phyloP scores from a whole-genome alignment of 2,113 vertebrate genomes.

The Sigmodon hispidus region DNA sequence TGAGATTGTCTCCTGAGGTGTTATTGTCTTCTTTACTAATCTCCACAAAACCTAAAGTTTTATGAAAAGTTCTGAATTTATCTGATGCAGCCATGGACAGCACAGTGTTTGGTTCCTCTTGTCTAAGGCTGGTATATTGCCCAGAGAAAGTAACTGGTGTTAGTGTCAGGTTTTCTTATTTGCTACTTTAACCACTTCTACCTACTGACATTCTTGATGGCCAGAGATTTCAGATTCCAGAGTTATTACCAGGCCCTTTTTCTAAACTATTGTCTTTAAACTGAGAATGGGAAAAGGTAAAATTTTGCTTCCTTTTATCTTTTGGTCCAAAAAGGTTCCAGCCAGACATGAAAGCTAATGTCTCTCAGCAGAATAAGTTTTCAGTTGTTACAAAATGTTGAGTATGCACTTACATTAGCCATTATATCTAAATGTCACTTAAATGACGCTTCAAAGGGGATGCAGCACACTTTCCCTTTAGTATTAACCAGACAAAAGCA shows the following conservation, averaged over 20 bases:
- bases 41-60: slow-evolving; percentile 49
- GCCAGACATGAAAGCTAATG: slow-evolving; percentile 16
- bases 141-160: slow-evolving; percentile 32
- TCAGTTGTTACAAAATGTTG: neutral
- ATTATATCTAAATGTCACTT: neutral
- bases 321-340: neutral
- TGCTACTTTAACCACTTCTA: slow-evolving; percentile 33
- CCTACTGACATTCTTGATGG: neutral
- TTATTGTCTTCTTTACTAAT: slow-evolving; percentile 56
- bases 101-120: slow-evolving; percentile 33
- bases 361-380: neutral
- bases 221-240: neutral
- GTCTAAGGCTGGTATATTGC: neutral
- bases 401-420: neutral
- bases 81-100: neutral
- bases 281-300: neutral
- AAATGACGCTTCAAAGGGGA: neutral
- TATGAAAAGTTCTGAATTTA: slow-evolving; percentile 42
- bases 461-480: neutral
- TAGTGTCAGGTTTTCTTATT: slow-evolving; percentile 38
- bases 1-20: slow-evolving; percentile 43
- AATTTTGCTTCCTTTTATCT: neutral
- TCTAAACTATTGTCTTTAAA: neutral
- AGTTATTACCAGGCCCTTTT: neutral
- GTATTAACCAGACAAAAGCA: neutral